These are phyloP conservation scores for Hydrophis major DNA, from an alignment of 2,797 vertebrate species.

Conservation along the genomic window DNA sequence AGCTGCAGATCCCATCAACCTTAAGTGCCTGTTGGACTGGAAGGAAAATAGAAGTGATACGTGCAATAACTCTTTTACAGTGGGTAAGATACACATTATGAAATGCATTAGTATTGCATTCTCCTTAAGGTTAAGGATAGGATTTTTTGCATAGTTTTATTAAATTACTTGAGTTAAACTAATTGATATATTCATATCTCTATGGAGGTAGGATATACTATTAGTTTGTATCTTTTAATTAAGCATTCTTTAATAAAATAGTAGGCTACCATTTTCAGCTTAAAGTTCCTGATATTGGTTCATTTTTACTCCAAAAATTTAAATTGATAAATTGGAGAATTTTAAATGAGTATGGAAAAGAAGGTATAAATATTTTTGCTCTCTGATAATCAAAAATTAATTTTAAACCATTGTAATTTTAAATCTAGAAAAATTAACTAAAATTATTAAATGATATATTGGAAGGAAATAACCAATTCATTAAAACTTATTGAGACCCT, in stretches of 20 bases:
- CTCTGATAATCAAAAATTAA: not conserved
- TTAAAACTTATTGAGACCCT: conserved; percentile 2
- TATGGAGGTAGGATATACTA: conserved; percentile 14
- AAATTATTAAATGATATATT: not conserved
- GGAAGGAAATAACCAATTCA: not conserved
- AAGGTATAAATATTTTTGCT: conserved; percentile 10
- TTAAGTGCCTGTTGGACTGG: conserved; percentile 69
- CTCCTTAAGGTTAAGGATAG: conserved; percentile 54
- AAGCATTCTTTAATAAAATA: not conserved
- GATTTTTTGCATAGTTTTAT: conserved; percentile 50
- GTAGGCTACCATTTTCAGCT: not conserved
- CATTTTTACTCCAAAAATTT: not conserved
- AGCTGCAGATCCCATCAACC: conserved; percentile 62
- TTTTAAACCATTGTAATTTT: not conserved
- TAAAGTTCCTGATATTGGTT: not conserved
- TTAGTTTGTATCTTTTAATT: not conserved
- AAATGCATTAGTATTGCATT: conserved; percentile 64
- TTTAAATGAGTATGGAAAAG: not conserved
- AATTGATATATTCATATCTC: not conserved
- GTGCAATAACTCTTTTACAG: conserved; percentile 68
- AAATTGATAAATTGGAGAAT: not conserved
- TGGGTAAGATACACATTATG: conserved; percentile 71
- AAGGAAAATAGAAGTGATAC: conserved; percentile 75
- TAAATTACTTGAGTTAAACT: conserved; percentile 46
- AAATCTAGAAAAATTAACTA: conserved; percentile 2